Evolutionary conservation across 2,797 vertebrate species (phyloP).

Genomic region (Sorex maritimensis): DNA sequence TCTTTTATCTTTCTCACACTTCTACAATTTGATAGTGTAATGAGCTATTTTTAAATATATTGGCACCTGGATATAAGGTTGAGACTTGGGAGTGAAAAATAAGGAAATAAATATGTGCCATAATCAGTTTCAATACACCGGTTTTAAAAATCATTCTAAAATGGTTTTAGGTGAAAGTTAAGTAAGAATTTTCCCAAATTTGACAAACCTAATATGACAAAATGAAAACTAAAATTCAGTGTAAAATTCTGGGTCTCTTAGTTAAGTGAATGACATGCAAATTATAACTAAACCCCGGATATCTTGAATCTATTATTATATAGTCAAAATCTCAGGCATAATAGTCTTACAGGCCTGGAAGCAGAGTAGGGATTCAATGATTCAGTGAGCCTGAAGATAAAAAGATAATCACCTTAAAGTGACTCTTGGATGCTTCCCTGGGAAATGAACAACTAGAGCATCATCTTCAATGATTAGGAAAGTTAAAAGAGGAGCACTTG

Average conservation of each 20-base stretch:
- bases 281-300: slow-evolving; percentile 81
- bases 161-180: slow-evolving; percentile 73
- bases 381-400: slow-evolving; percentile 75
- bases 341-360: slow-evolving; percentile 67
- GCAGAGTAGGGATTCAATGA: slow-evolving; percentile 66
- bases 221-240: slow-evolving; percentile 80
- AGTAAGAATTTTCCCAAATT: slow-evolving; percentile 81
- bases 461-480: slow-evolving; percentile 41
- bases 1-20: slow-evolving; percentile 28
- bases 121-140: slow-evolving; percentile 61
- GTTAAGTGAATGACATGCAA: slow-evolving; percentile 80
- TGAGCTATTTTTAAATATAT: slow-evolving; percentile 21
- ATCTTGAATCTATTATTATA: slow-evolving; percentile 85
- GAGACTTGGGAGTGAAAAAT: slow-evolving; percentile 50
- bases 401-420: slow-evolving; percentile 77
- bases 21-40: slow-evolving; percentile 42
- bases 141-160: slow-evolving; percentile 79
- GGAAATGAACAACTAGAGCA: slow-evolving; percentile 64
- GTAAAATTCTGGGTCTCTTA: slow-evolving; percentile 77
- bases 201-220: slow-evolving; percentile 81
- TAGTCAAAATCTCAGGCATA: slow-evolving; percentile 85
- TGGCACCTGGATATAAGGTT: background rate
- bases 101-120: slow-evolving; percentile 20
- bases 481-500: slow-evolving; percentile 48
- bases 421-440: slow-evolving; percentile 71